Evolutionary conservation across 1,140 invertebrate genomes (phyloP).

Genomic region (Solen grandis): DNA sequence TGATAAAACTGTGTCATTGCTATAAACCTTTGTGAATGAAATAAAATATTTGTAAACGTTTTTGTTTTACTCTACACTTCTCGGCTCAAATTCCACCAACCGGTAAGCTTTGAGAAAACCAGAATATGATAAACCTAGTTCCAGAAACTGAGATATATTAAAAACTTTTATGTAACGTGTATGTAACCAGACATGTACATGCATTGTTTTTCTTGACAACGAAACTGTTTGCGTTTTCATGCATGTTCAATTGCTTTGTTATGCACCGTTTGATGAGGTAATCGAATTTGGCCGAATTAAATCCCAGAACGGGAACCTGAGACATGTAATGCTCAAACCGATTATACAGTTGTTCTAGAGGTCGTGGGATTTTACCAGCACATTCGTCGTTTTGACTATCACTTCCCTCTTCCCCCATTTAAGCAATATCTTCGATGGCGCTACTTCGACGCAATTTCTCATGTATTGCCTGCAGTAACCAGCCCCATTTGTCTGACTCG

Average conservation of each 20-base stretch:
- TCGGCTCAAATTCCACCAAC: too few species aligned
- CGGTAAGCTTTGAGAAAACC: not conserved
- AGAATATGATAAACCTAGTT: not conserved
- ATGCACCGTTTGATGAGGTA: constrained; percentile 21
- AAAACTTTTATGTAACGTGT: not conserved
- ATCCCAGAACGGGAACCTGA: constrained; percentile 31
- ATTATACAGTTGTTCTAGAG: not conserved
- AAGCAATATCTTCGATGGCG: not conserved
- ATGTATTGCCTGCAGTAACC: constrained; percentile 1
- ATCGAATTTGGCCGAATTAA: constrained; percentile 45
- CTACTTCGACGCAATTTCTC: not conserved
- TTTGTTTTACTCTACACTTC: too few species aligned
- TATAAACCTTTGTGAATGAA: too few species aligned
- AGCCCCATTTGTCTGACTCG: constrained; percentile 16
- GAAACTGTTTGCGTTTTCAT: not conserved
- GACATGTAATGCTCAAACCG: constrained; percentile 6
- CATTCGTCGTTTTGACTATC: not conserved
- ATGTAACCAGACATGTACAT: not conserved
- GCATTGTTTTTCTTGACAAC: not conserved
- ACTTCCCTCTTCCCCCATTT: not conserved
- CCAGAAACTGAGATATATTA: not conserved
- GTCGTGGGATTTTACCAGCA: not conserved
- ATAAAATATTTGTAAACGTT: too few species aligned
- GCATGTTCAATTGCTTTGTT: not conserved
- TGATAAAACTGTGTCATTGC: too few species aligned